Evolutionary conservation across 2,888 invertebrate species (phyloP), one percentile per base, ranked within the genome.

Genomic region (Spodoptera exigua): DNA sequence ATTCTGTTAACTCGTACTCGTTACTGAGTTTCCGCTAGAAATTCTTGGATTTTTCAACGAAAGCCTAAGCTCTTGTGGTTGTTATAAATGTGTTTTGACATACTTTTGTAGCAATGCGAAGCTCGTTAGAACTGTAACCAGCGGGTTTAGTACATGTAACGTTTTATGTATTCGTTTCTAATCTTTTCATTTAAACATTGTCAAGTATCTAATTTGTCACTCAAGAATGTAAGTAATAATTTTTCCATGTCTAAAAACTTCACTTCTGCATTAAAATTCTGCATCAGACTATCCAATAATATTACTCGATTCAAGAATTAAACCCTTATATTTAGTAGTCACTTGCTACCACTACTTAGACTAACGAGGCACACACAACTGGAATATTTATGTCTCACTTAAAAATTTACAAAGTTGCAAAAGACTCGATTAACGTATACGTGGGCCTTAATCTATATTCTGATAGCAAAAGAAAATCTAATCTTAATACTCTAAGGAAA

Each of bases 1-100:
- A 59, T 73, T 68, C 73, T 57, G 73, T 71, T 71, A 72, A 67
- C 62, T n/a, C 54, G 46, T 56, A 41, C 51, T 46, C 41, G 59
- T 54, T 27, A 7, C 27, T 27, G 9, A 34, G 18, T 68, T 54
- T 65, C 68, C 65, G 65, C 70, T 70, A 65, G 40, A 39, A 44
- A 55, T 64, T 59, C 43, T 64, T 37, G 51, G 43, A 48, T 27
- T 43, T 67, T 32, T 59, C 54, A 54, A 64, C 60, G 59, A 59
- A 53, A 16, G 41, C 16, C 7, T 21, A 9, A 10, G n/a, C 27
- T 34, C 45, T 48, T 13, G 46, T 51, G 7, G 39, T 44, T 59
- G 51, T 52, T n/a, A 48, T 63, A 37, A 65, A 61, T 39, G 47
- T 63, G 41, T 12, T 57, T 39, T 70, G 60, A 52, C 60, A 70